These are phyloP conservation scores for Sebastes melanostomus DNA, from an alignment of 2,797 vertebrate genomes.

Conservation along the genomic window DNA sequence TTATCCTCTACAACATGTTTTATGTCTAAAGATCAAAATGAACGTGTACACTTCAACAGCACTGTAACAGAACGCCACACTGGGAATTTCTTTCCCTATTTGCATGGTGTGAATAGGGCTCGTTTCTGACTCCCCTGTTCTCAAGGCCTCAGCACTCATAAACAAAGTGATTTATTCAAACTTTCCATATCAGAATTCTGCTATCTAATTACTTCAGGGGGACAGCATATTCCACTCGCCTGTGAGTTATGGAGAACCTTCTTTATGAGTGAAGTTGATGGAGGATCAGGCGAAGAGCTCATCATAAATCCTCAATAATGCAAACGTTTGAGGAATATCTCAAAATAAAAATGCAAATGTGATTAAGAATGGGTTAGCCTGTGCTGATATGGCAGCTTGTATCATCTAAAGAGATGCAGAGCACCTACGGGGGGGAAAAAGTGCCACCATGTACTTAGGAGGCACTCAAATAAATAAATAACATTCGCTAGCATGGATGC, in stretches of 20 bases:
- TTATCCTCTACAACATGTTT: neutral
- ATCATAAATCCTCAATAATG: conserved; percentile 89
- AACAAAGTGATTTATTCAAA: conserved; percentile 88
- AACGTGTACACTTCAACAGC: conserved; percentile 11
- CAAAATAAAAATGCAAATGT: conserved; percentile 89
- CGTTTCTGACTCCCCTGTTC: conserved; percentile 59
- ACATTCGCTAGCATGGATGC: conserved; percentile 60
- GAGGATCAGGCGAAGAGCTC: conserved; percentile 82
- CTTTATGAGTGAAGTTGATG: conserved; percentile 89
- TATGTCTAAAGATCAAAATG: conserved; percentile 23
- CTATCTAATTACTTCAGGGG: conserved; percentile 87
- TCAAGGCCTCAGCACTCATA: conserved; percentile 82
- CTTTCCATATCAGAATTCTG: conserved; percentile 84
- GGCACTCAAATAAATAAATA: conserved; percentile 77
- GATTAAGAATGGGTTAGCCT: conserved; percentile 86
- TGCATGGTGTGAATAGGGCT: conserved; percentile 36
- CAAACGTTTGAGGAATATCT: conserved; percentile 88
- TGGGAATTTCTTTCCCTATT: conserved; percentile 17
- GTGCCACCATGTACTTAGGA: conserved; percentile 64
- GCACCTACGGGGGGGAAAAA: conserved; percentile 50
- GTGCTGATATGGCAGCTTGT: conserved; percentile 86
- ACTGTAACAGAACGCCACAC: conserved; percentile 8
- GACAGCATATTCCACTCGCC: conserved; percentile 82
- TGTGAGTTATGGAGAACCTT: conserved; percentile 86
- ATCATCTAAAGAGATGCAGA: conserved; percentile 78